Percentiles rank a stretch among this genome's conserved stretches.
These are phyloP conservation scores for Tinamus major DNA, from an alignment of 2,797 vertebrate species.

Conservation along the genomic window DNA sequence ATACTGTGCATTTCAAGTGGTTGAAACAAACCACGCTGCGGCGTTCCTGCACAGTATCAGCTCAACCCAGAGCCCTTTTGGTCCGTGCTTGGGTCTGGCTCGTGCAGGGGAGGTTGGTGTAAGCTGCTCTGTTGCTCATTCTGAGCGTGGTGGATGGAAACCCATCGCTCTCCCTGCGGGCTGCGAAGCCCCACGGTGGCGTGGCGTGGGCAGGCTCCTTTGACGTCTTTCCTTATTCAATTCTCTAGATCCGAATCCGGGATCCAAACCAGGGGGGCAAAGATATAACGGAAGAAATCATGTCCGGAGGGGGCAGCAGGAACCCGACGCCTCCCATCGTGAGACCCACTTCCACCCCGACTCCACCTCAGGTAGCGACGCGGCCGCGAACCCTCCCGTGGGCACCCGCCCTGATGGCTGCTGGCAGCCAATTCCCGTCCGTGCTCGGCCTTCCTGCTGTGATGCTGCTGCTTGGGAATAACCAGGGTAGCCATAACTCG, in stretches of 20 bases:
- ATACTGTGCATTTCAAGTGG: neutral
- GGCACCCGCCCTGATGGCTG: neutral
- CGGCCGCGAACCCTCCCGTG: rapidly evolving
- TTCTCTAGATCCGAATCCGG: conserved; percentile 93
- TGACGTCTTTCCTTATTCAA: neutral
- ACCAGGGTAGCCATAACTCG: neutral
- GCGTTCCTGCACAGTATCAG: neutral
- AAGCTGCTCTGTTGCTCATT: neutral
- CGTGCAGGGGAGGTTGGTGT: neutral
- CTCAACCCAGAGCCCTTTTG: neutral
- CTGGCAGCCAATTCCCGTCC: neutral
- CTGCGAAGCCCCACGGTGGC: neutral
- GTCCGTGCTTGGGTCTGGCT: neutral
- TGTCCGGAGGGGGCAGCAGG: conserved; percentile 89
- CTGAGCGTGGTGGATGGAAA: neutral
- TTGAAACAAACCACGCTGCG: neutral
- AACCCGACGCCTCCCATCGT: conserved; percentile 86
- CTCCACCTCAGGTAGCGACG: conserved; percentile 88
- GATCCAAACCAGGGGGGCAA: conserved; percentile 98
- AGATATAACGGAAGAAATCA: conserved; percentile 99
- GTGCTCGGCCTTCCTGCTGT: neutral
- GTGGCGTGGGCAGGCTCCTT: rapidly evolving
- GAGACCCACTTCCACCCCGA: conserved; percentile 80
- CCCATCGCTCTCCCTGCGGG: rapidly evolving
- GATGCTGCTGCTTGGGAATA: neutral